These are phyloP conservation scores for Megastigmus dorsalis DNA, from an alignment of 2,888 invertebrate genomes.

Conservation along the genomic window DNA sequence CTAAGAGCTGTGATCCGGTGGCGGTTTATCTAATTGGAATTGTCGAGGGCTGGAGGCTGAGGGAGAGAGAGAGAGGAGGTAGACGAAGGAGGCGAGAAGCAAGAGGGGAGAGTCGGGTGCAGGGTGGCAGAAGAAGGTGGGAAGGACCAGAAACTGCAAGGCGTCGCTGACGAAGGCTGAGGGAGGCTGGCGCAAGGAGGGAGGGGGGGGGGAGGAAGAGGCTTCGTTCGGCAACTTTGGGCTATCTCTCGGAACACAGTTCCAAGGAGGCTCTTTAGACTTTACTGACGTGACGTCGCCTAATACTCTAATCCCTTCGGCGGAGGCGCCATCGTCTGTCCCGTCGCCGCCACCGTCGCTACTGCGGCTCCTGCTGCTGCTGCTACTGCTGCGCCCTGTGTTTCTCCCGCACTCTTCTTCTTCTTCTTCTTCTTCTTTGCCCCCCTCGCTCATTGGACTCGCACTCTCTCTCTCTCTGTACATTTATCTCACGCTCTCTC, in stretches of 20 bases:
- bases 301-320: slow-evolving; percentile 73
- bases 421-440: neutral
- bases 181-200: slow-evolving; percentile 39
- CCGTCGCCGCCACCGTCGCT: too few relatives aligned
- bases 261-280: slow-evolving; percentile 72
- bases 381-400: too few relatives aligned
- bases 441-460: slow-evolving; percentile 23
- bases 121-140: slow-evolving; percentile 49
- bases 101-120: neutral
- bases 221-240: slow-evolving; percentile 67
- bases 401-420: slow-evolving; percentile 7
- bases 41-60: slow-evolving; percentile 64
- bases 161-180: slow-evolving; percentile 11
- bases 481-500: too few relatives aligned
- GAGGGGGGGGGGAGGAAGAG: slow-evolving; percentile 37
- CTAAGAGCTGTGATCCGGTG: slow-evolving; percentile 70
- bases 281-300: slow-evolving; percentile 72
- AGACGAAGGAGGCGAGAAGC: neutral
- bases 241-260: slow-evolving; percentile 71
- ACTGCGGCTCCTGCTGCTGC: too few relatives aligned
- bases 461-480: slow-evolving; percentile 62
- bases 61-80: slow-evolving; percentile 54
- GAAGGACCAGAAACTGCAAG: slow-evolving; percentile 34
- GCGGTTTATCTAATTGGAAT: slow-evolving; percentile 74
- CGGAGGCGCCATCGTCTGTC: slow-evolving; percentile 63